Conservation (phyloP, 1,140 invertebrate genomes). For the Metaphire vulgaris region DNA sequence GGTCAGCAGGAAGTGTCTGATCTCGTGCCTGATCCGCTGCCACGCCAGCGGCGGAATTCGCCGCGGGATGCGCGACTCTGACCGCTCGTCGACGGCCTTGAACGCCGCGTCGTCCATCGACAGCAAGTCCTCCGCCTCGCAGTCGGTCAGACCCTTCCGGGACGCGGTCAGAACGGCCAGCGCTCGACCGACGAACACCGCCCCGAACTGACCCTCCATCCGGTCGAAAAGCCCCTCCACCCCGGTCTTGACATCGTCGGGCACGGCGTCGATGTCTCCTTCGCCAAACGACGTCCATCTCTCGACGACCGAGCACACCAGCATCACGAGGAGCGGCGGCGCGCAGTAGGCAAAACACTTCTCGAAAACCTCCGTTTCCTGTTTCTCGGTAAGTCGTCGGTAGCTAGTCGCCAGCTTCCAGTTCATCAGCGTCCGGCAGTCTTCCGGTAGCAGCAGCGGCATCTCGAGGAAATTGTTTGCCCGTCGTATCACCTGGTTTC, state of each 20-base stretch:
- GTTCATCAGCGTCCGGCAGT: constrained; percentile 35
- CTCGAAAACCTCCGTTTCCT: constrained; percentile 84
- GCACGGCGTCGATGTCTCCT: constrained; percentile 76
- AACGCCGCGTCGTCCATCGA: constrained; percentile 23
- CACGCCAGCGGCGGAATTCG: constrained; percentile 17
- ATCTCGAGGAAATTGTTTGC: constrained; percentile 37
- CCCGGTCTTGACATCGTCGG: constrained; percentile 57
- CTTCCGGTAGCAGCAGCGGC: constrained; percentile 30
- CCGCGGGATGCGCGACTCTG: constrained; percentile 41
- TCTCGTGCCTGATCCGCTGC: constrained; percentile 15
- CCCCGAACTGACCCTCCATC: constrained; percentile 17
- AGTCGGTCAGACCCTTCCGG: constrained; percentile 19
- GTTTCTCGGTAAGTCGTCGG: constrained; percentile 47
- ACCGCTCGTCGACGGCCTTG: constrained; percentile 53
- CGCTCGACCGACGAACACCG: background rate
- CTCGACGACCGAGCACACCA: constrained; percentile 79
- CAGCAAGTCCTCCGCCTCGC: constrained; percentile 26
- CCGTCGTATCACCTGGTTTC: constrained; percentile 32
- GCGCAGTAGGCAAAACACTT: constrained; percentile 86
- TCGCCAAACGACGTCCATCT: constrained; percentile 72
- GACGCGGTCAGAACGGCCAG: constrained; percentile 25
- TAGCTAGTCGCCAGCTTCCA: constrained; percentile 35
- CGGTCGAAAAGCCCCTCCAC: constrained; percentile 15
- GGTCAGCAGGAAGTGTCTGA: constrained; percentile 4
- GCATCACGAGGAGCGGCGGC: constrained; percentile 90